Conservation (phyloP, 2,113 vertebrate species). For the Lycaon pictus region DNA sequence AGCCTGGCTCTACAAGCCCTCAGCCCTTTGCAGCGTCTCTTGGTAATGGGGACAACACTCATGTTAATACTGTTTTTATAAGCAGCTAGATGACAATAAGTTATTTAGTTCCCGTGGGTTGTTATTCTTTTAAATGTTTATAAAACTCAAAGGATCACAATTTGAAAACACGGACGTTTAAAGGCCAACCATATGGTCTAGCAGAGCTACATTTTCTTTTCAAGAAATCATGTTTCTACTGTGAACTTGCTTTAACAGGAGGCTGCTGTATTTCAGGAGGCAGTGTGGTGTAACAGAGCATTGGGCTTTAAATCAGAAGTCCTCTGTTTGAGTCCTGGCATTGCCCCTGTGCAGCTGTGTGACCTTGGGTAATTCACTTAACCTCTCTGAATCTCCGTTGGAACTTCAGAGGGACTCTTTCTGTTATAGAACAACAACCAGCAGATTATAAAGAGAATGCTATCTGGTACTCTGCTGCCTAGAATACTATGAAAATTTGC, state of each 20-base stretch:
- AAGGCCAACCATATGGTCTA: background rate
- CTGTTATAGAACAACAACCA: constrained; percentile 13
- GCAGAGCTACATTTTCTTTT: background rate
- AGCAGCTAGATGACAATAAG: background rate
- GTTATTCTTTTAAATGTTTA: constrained; percentile 29
- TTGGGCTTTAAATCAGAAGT: constrained; percentile 50
- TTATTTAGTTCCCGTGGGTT: background rate
- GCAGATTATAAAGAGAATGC: constrained; percentile 37
- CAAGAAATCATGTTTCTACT: background rate
- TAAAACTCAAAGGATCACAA: background rate
- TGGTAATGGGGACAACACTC: background rate
- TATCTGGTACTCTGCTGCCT: background rate
- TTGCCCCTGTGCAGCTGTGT: constrained; percentile 57
- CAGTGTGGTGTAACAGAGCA: background rate
- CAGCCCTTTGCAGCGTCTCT: background rate
- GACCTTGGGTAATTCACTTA: constrained; percentile 67
- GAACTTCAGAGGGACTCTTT: constrained; percentile 51
- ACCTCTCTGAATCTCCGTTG: constrained; percentile 42
- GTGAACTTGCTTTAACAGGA: background rate
- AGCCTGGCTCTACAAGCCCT: background rate
- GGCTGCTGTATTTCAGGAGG: constrained; percentile 5
- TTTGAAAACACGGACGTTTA: constrained; percentile 14
- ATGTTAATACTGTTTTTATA: background rate
- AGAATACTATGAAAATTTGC: constrained; percentile 36
- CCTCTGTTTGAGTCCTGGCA: constrained; percentile 70